Conservation (phyloP, 2,888 invertebrate genomes). For the Hypselothyrea guttata region DNA sequence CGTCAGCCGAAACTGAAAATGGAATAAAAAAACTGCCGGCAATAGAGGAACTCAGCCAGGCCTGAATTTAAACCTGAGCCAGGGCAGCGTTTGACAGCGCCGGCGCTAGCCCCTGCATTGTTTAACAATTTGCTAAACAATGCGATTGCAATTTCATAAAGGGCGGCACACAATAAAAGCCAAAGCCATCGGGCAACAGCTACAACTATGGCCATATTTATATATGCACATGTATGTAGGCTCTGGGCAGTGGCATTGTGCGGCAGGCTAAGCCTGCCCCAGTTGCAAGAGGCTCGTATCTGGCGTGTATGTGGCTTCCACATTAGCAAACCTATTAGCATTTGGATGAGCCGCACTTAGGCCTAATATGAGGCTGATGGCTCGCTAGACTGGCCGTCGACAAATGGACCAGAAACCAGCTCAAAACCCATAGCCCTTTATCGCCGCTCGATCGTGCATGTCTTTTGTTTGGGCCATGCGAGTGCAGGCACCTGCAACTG, state of each 20-base stretch:
- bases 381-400: conserved; percentile 56
- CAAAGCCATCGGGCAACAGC: conserved; percentile 20
- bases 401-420: conserved; percentile 14
- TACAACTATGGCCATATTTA: no score
- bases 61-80: conserved; percentile 3
- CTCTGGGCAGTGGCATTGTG: conserved; percentile 32
- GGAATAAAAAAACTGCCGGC: no score
- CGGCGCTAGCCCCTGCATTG: conserved; percentile 67
- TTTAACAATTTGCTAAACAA: conserved; percentile 62
- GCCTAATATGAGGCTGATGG: conserved; percentile 40
- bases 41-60: not conserved
- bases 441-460: conserved; percentile 63
- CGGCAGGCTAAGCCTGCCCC: conserved; percentile 36
- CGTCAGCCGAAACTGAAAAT: not conserved
- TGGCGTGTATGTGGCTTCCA: conserved; percentile 37
- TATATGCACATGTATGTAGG: no score
- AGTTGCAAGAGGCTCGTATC: not conserved
- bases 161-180: conserved; percentile 67
- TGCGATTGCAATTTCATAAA: conserved; percentile 22
- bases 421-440: conserved; percentile 55
- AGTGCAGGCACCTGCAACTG: conserved; percentile 35
- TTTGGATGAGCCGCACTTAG: conserved; percentile 70
- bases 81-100: conserved; percentile 46
- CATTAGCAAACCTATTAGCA: conserved; percentile 67
- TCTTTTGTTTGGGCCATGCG: conserved; percentile 50